These are phyloP conservation scores for Drosophila algonquin DNA, from an alignment of 2,888 invertebrate genomes.

Conservation along the genomic window DNA sequence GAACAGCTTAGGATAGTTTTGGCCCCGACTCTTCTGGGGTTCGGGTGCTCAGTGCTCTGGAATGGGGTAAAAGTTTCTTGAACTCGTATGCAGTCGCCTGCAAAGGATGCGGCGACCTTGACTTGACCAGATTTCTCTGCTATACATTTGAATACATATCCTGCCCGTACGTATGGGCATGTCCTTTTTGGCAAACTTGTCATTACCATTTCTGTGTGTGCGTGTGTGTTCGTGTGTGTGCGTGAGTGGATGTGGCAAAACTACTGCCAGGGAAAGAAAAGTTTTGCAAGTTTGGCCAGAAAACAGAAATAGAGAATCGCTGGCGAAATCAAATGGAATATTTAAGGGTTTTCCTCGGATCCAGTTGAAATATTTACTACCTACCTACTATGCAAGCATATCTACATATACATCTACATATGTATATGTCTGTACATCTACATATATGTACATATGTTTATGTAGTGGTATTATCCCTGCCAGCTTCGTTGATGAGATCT, in stretches of 20 bases:
- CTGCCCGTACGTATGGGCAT: slow-evolving; percentile 8
- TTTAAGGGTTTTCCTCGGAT: neutral
- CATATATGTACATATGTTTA: no score
- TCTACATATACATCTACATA: no score
- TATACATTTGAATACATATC: slow-evolving; percentile 7
- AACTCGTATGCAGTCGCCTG: slow-evolving; percentile 40
- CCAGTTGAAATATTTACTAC: neutral
- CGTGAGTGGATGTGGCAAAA: slow-evolving; percentile 1
- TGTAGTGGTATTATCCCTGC: no score
- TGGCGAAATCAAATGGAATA: slow-evolving; percentile 1
- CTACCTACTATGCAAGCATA: no score
- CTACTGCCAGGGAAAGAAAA: slow-evolving; percentile 8
- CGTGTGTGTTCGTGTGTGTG: neutral
- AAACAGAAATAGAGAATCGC: neutral
- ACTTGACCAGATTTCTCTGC: slow-evolving; percentile 22
- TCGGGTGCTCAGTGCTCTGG: slow-evolving; percentile 1
- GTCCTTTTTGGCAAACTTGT: slow-evolving; percentile 44
- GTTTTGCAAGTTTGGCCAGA: neutral
- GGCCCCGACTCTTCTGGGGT: slow-evolving; percentile 30
- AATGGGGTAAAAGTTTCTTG: slow-evolving; percentile 47
- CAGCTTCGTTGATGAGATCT: neutral
- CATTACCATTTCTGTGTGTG: slow-evolving; percentile 35
- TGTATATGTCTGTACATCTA: no score
- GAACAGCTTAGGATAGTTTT: slow-evolving; percentile 53
- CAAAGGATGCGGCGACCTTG: slow-evolving; percentile 38